phyloP scores from a whole-genome alignment of 1,140 invertebrate species.

The Drosophila oshimai region DNA sequence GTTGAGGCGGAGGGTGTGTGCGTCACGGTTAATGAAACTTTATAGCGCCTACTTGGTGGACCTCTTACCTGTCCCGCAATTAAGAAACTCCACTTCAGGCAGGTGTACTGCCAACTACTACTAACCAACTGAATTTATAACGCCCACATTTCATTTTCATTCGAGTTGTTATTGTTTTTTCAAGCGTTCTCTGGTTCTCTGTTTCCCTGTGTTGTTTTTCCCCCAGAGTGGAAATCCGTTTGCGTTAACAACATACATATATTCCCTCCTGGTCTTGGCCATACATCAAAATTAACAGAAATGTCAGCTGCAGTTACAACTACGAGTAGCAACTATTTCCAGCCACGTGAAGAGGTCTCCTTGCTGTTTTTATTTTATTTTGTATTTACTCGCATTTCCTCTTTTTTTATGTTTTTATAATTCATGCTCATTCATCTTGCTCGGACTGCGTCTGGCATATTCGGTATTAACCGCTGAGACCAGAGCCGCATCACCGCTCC shows the following conservation, averaged over 20 bases:
- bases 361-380: slow-evolving; percentile 34
- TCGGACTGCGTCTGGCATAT: slow-evolving; percentile 58
- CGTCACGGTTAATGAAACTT: slow-evolving; percentile 77
- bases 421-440: slow-evolving; percentile 80
- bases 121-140: slow-evolving; percentile 52
- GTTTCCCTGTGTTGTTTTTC: slow-evolving; percentile 6
- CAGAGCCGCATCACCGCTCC: slow-evolving; percentile 28
- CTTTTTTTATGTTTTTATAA: slow-evolving; percentile 79
- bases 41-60: slow-evolving; percentile 54
- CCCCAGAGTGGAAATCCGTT: slow-evolving; percentile 63
- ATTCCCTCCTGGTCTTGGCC: slow-evolving; percentile 32
- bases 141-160: slow-evolving; percentile 65
- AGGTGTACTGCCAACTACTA: slow-evolving; percentile 47
- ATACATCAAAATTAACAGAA: slow-evolving; percentile 80
- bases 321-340: slow-evolving; percentile 57
- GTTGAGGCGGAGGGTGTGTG: slow-evolving; percentile 25
- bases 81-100: slow-evolving; percentile 39
- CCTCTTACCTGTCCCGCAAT: slow-evolving; percentile 52
- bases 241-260: slow-evolving; percentile 42
- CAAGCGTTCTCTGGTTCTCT: slow-evolving; percentile 45
- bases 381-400: slow-evolving; percentile 22
- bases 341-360: slow-evolving; percentile 38
- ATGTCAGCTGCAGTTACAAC: slow-evolving; percentile 78
- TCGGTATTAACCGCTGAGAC: slow-evolving; percentile 65
- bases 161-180: slow-evolving; percentile 65